phyloP scores from a whole-genome alignment of 2,888 invertebrate species.

The Phyllotreta cruciferae region DNA sequence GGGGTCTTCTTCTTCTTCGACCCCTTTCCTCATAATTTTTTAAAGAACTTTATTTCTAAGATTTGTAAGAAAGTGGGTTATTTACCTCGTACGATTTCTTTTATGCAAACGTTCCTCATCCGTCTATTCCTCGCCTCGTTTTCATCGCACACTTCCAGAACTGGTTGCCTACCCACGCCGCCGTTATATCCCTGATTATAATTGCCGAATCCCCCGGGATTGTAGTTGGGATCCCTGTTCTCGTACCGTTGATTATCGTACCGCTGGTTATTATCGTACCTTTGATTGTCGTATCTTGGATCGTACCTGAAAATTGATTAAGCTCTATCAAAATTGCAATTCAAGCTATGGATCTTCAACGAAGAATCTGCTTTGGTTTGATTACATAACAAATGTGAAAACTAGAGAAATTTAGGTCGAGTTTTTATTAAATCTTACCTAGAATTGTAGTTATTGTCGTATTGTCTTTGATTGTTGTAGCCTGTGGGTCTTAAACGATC shows the following conservation, averaged over 20 bases:
- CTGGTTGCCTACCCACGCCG: constrained; percentile 33
- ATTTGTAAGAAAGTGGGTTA: background rate
- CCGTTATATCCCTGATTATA: constrained; percentile 38
- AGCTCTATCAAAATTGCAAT: no score
- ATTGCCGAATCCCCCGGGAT: constrained; percentile 44
- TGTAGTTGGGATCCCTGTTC: constrained; percentile 55
- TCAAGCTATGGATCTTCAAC: no score
- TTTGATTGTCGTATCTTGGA: constrained; percentile 45
- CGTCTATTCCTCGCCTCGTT: constrained; percentile 45
- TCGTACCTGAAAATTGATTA: background rate
- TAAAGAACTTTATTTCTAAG: background rate
- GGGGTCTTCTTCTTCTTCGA: background rate
- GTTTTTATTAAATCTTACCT: background rate
- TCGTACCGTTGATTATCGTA: constrained; percentile 54
- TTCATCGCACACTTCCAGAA: constrained; percentile 44
- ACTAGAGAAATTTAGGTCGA: no score
- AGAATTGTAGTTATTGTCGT: constrained; percentile 24
- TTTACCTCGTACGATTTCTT: constrained; percentile 74
- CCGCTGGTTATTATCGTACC: constrained; percentile 49
- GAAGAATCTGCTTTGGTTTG: no score
- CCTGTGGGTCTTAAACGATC: constrained; percentile 5
- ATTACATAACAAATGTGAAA: no score
- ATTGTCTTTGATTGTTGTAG: constrained; percentile 34
- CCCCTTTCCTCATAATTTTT: no score
- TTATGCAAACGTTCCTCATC: constrained; percentile 72